Evolutionary conservation across 2,797 vertebrate species (phyloP).

Genomic region (Meriones psammophilus): DNA sequence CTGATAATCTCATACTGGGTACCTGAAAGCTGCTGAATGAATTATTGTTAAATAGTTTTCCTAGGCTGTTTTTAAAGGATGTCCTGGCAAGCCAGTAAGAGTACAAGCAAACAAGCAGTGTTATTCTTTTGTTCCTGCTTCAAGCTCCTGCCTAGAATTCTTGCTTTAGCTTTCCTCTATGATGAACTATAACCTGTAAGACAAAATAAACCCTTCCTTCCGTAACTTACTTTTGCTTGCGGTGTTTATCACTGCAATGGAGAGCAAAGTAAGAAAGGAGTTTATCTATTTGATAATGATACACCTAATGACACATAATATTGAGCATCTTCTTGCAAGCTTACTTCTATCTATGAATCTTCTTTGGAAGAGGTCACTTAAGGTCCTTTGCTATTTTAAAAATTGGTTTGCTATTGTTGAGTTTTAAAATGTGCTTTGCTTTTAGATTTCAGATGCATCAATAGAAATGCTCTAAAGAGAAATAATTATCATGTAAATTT

Average conservation of each 20-base stretch:
- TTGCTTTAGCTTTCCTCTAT: not conserved
- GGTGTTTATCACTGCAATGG: not conserved
- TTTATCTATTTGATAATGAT: not conserved
- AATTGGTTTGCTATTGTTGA: not conserved
- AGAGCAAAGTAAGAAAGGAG: not conserved
- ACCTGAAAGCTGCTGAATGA: not conserved
- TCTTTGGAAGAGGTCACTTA: not conserved
- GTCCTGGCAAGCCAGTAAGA: not conserved
- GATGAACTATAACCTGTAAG: not conserved
- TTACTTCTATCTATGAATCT: not conserved
- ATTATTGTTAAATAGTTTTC: not conserved
- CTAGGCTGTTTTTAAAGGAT: not conserved
- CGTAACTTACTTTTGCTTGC: not conserved
- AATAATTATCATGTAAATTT: not conserved
- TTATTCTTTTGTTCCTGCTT: not conserved
- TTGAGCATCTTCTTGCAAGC: not conserved
- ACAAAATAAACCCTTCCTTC: not conserved
- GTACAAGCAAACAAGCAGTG: not conserved
- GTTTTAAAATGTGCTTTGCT: conserved; percentile 24
- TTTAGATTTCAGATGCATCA: conserved; percentile 21
- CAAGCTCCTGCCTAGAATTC: not conserved
- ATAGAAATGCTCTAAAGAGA: not conserved
- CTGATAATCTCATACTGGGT: not conserved
- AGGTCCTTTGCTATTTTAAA: not conserved
- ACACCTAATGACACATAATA: no score